Base-by-base conservation (phyloP, 2,797 vertebrate genomes). In the Eupleurogrammus muticus region DNA sequence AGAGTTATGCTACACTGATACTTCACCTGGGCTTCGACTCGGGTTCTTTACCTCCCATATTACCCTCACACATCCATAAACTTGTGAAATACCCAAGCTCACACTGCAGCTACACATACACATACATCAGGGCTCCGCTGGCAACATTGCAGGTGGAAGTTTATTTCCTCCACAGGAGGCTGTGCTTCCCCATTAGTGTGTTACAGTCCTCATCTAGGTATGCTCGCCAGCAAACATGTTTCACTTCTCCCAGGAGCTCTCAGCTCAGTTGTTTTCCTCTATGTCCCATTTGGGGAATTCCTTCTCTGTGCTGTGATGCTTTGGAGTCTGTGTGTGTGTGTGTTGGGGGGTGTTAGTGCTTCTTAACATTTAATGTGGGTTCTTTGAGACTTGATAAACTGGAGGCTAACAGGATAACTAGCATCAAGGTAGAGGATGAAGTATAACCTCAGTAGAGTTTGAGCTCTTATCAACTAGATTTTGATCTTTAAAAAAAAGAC, bases 211-310 rank as follows among this genome's bases (percentile, higher is more conserved):
- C 55, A 77, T 80, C 72, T 86, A 67, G 78, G 60, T 56, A 14
- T 67, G 66, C 58, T 77, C 7, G 24, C 66, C 80, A 85, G 74
- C 73, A 83, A 85, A 85, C 73, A 76, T 34, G 53, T 75, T 73
- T 60, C 66, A 59, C 55, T 35, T 60, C 72, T 84, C 90, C 84
- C 87, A 60, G 35, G 85, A 89, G 89, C 75, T 65, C 73, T 68
- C 63, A 46, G 69, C 76, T 80, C 79, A 69, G 72, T 79, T 84
- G 83, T 82, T 89, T 87, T 89, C 71, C 79, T 84, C 63, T 14
- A 54, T 76, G 52, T 90, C 90, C 87, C 86, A 24, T 82, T 81
- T 84, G 85, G 89, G 85, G 85, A 92, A 86, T 91, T 86, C 80
- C 73, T 54, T 58, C 74, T 60, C 74, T 67, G 44, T 66, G 60